Conservation (phyloP, 2,113 vertebrate species). For the Forbesichthys agassizii region DNA sequence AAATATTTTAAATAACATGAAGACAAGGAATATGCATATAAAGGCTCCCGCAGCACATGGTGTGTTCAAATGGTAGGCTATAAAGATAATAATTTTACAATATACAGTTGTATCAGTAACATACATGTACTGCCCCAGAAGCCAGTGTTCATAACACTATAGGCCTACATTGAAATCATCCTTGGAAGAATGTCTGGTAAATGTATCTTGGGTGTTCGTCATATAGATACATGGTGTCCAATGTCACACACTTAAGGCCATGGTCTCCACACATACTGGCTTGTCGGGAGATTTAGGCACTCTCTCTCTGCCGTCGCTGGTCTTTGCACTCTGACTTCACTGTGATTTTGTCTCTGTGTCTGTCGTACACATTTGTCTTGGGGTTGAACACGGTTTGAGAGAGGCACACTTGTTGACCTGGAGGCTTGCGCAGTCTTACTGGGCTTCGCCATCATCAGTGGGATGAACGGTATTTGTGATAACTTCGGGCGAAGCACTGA, state of each 20-base stretch:
- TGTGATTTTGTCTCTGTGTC: background rate
- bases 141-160: slow-evolving; percentile 24
- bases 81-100: slow-evolving; percentile 18
- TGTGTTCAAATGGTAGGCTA: background rate
- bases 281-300: background rate
- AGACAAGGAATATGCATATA: background rate
- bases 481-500: background rate
- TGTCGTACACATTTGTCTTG: background rate
- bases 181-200: background rate
- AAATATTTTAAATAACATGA: slow-evolving; percentile 16
- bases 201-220: background rate
- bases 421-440: background rate
- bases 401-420: background rate
- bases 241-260: slow-evolving; percentile 10
- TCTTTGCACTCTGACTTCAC: background rate
- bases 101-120: slow-evolving; percentile 15
- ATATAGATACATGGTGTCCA: background rate
- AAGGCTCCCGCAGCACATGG: slow-evolving; percentile 24
- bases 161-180: slow-evolving; percentile 7
- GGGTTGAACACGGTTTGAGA: background rate
- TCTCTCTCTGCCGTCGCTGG: background rate
- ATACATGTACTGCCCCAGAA: background rate
- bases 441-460: background rate
- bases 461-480: background rate
- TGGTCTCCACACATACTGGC: slow-evolving; percentile 19